phyloP scores from a whole-genome alignment of 2,888 invertebrate genomes.

The Drosophila maculinotata region DNA sequence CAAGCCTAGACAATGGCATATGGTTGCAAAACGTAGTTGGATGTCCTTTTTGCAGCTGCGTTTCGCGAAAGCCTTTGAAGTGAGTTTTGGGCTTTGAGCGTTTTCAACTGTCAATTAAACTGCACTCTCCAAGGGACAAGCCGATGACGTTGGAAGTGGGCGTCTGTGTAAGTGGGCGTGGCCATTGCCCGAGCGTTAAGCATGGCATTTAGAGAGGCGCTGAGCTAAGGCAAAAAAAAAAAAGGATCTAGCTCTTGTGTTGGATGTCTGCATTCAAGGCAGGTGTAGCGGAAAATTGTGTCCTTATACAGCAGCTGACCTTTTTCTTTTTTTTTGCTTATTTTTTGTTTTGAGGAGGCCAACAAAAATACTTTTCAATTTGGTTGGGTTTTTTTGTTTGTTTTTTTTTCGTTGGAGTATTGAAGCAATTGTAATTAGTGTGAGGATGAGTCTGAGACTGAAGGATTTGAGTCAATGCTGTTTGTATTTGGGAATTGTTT shows the following conservation, averaged over 20 bases:
- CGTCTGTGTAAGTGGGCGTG: slow-evolving; percentile 2
- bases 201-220: slow-evolving; percentile 49
- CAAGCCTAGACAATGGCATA: slow-evolving; percentile 52
- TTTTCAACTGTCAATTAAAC: slow-evolving; percentile 68
- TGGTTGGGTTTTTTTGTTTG: slow-evolving; percentile 18
- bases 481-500: slow-evolving; percentile 53
- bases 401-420: slow-evolving; percentile 34
- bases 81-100: slow-evolving; percentile 59
- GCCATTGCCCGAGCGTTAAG: slow-evolving; percentile 38
- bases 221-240: slow-evolving; percentile 5
- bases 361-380: slow-evolving; percentile 49
- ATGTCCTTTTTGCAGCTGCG: slow-evolving; percentile 37
- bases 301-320: slow-evolving; percentile 51
- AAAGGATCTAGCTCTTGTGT: slow-evolving; percentile 7
- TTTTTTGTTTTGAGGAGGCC: slow-evolving; percentile 1
- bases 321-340: slow-evolving; percentile 26
- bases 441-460: slow-evolving; percentile 32
- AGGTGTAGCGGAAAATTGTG: slow-evolving; percentile 66
- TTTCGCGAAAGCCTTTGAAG: slow-evolving; percentile 62
- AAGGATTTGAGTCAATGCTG: slow-evolving; percentile 44
- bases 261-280: slow-evolving; percentile 46
- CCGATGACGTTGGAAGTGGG: slow-evolving; percentile 44
- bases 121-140: slow-evolving; percentile 59
- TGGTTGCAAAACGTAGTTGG: slow-evolving; percentile 36
- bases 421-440: slow-evolving; percentile 65